Conservation (phyloP, 2,888 invertebrate genomes). For the Nomada ruficornis region DNA sequence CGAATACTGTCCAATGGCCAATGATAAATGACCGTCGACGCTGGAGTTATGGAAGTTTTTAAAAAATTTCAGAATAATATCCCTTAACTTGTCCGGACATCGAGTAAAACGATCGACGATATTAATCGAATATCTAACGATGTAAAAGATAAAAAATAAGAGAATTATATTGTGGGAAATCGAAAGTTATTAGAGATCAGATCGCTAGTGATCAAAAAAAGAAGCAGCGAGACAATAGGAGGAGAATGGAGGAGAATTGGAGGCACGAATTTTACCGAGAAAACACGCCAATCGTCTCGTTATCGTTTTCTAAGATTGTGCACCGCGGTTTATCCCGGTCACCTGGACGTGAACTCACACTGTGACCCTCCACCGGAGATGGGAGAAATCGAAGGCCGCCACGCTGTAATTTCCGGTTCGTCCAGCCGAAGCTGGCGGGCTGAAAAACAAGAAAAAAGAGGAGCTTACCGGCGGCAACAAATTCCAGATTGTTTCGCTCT, state of each 20-base stretch:
- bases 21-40: slow-evolving; percentile 54
- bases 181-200: slow-evolving; percentile 4
- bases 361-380: slow-evolving; percentile 61
- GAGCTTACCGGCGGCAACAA: slow-evolving; percentile 51
- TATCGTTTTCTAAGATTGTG: slow-evolving; percentile 61
- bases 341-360: slow-evolving; percentile 48
- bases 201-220: not conserved
- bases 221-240: slow-evolving; percentile 12
- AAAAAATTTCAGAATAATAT: slow-evolving; percentile 21
- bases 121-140: not conserved
- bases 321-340: slow-evolving; percentile 59
- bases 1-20: slow-evolving; percentile 42
- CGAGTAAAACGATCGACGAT: not conserved
- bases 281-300: slow-evolving; percentile 59
- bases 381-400: slow-evolving; percentile 60
- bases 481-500: slow-evolving; percentile 63
- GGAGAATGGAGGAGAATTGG: slow-evolving; percentile 6
- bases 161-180: not conserved
- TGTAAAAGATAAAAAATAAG: not conserved
- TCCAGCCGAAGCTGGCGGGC: slow-evolving; percentile 28
- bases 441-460: slow-evolving; percentile 21
- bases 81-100: not conserved
- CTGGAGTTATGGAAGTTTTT: slow-evolving; percentile 5
- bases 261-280: slow-evolving; percentile 45
- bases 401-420: slow-evolving; percentile 68